These are phyloP conservation scores for Hipparchia semele DNA, from an alignment of 2,888 invertebrate species.

Conservation along the genomic window DNA sequence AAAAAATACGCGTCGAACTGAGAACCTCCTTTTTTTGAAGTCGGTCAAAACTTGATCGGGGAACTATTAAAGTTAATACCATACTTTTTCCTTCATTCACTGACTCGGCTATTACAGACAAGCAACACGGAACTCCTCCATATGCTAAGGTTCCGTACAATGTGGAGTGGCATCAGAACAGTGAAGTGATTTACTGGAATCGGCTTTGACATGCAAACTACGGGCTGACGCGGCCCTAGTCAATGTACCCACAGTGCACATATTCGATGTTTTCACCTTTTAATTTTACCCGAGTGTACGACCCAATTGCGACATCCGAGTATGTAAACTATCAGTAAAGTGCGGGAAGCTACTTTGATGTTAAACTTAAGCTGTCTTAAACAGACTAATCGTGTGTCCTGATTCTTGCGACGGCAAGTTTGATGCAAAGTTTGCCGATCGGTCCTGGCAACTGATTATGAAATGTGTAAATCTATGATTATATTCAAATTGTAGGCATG, in stretches of 20 bases:
- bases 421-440: not conserved
- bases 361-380: not conserved
- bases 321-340: not conserved
- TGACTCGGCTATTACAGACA: no score
- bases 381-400: not conserved
- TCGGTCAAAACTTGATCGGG: no score
- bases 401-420: not conserved
- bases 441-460: no score
- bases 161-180: not conserved
- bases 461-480: no score
- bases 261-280: not conserved
- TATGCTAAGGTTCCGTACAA: no score
- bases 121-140: no score
- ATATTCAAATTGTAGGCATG: no score
- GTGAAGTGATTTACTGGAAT: conserved; percentile 5
- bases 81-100: no score
- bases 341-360: conserved; percentile 1
- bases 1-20: no score
- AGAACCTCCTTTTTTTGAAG: no score
- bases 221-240: not conserved
- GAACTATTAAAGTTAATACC: no score
- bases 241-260: not conserved
- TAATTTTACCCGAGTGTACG: conserved; percentile 11
- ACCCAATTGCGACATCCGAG: not conserved
- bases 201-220: conserved; percentile 13